Evolutionary conservation across 2,888 invertebrate genomes (phyloP).

Genomic region (Scaptomyza reducta): DNA sequence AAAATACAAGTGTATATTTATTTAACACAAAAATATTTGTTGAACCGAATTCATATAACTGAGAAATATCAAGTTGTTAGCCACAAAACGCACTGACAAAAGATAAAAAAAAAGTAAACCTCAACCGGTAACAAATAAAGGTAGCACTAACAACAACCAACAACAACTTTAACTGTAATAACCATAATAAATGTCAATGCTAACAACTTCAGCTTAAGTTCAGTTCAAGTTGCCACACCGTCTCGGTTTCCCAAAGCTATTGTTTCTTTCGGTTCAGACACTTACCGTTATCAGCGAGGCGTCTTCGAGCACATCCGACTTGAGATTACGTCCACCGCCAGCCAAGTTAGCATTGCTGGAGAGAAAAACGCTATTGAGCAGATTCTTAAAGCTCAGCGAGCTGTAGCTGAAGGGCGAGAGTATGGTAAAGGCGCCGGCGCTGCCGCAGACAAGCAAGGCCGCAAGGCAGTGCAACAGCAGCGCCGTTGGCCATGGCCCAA

Average conservation of each 20-base stretch:
- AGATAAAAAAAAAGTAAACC: constrained; percentile 14
- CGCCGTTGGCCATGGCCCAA: constrained; percentile 68
- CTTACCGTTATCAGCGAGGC: constrained; percentile 83
- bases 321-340: constrained; percentile 82
- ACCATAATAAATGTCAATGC: constrained; percentile 56
- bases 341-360: constrained; percentile 82
- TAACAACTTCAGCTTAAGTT: constrained; percentile 33
- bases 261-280: background rate
- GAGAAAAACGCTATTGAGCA: constrained; percentile 81
- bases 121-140: constrained; percentile 45
- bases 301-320: constrained; percentile 83
- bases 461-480: constrained; percentile 66
- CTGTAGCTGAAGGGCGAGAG: constrained; percentile 82
- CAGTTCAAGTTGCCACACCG: constrained; percentile 17
- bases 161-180: constrained; percentile 15
- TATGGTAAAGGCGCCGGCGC: constrained; percentile 79
- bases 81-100: constrained; percentile 3
- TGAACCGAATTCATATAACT: constrained; percentile 36
- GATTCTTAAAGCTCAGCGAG: constrained; percentile 82
- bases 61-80: constrained; percentile 18
- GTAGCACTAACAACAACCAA: constrained; percentile 27
- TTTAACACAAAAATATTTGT: constrained; percentile 65
- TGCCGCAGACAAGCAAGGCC: constrained; percentile 70
- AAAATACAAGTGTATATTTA: constrained; percentile 68
- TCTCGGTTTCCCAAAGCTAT: background rate